Evolutionary conservation across 1,140 invertebrate genomes (phyloP).

Genomic region (Cyphomyrmex costatus): DNA sequence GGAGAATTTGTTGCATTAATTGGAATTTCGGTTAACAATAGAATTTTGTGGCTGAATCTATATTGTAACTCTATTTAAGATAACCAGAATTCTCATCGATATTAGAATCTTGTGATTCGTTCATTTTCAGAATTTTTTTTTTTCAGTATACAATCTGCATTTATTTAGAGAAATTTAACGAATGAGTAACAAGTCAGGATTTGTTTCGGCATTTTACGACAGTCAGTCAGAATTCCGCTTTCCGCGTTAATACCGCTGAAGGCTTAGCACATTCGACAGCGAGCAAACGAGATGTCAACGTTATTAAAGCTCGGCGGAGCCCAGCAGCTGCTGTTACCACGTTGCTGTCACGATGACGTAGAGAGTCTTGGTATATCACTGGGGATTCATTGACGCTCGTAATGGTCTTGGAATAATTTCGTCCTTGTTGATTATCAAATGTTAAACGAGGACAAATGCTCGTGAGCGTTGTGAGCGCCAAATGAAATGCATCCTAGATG

Average conservation of each 20-base stretch:
- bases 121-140: too few species aligned
- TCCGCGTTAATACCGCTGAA: conserved; percentile 10
- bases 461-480: too few species aligned
- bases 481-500: neutral
- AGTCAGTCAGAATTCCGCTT: conserved; percentile 39
- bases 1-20: too few species aligned
- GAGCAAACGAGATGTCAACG: conserved; percentile 21
- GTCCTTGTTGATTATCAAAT: too few species aligned
- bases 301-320: conserved; percentile 42
- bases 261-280: conserved; percentile 13
- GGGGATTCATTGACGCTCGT: too few species aligned
- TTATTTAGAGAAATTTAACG: neutral
- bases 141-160: neutral
- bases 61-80: too few species aligned
- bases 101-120: too few species aligned
- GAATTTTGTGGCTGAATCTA: too few species aligned
- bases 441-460: too few species aligned
- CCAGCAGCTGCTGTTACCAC: conserved; percentile 29
- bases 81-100: too few species aligned
- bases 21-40: too few species aligned
- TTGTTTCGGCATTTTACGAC: neutral
- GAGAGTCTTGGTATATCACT: neutral
- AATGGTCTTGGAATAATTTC: too few species aligned
- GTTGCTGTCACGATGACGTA: neutral
- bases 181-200: conserved; percentile 38